Evolutionary conservation across 2,797 vertebrate species (phyloP), one percentile per base, ranked within the genome.

Genomic region (Chaenodraco wilsoni): DNA sequence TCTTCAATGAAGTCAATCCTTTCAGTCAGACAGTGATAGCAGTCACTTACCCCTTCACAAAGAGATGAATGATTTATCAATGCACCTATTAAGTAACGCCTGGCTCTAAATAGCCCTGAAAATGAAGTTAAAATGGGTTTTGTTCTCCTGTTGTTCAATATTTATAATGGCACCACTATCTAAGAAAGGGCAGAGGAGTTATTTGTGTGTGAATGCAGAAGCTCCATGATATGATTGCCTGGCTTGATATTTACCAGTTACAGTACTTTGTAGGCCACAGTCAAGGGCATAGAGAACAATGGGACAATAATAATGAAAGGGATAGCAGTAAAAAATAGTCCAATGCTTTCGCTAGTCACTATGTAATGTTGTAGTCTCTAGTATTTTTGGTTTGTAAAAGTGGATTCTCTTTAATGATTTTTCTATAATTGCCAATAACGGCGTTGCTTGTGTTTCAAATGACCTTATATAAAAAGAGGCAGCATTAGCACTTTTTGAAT

Each of bases 51-150:
- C 75, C 90, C 90, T 94, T 94, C 90, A 93, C 85, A 89, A 90
- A 88, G 86, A 91, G 85, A 94, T 92, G 91, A 94, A 94, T 95
- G 85, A 94, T 95, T 96, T 95, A 96, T 95, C 95, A 95, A 90
- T 85, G 83, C 52, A 79, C 69, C 93, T 91, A 93, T 96, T 95
- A 95, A 90, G 79, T 91, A 87, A 90, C 94, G 92, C 73, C 93
- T 93, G 63, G 95, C 92, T 92, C 85, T 87, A 75, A 89, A 84
- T 77, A 79, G 74, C 73, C 57, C 37, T 55, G 88, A 83, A 78
- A 94, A 91, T 93, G 81, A 90, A 93, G 91, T 90, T 88, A 88
- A 86, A 93, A 91, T 91, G 83, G 76, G 76, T 91, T 85, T 74
- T 84, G 74, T 88, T 73, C 67, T 83, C 55, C 90, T 90, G 72